Base-by-base conservation (phyloP, 2,797 vertebrate genomes). In the Pangasius larnaudii region DNA sequence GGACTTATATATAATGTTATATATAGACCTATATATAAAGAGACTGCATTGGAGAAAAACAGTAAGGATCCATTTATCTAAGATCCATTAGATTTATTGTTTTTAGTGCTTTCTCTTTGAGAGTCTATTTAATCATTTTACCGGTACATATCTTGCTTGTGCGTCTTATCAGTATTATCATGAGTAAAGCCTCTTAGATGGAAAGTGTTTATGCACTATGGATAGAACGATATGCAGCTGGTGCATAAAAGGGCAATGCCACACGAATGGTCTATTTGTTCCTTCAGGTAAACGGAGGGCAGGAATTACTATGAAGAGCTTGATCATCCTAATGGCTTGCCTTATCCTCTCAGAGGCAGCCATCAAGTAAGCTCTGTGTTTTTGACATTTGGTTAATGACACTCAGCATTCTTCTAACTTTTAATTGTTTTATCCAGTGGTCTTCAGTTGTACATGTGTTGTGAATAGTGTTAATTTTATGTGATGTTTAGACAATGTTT, bases 261-360 rank as follows among this genome's bases (percentile, higher is more conserved):
- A 13, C 67, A 33, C n/a, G 59, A 33, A 11, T n/a, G n/a, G 59
- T 33, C 5, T 5, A n/a, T 46, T 58, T 42, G 63, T 71, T 88
- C 36, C 33, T 46, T 69, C 39, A 69, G 74, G 11, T 58, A 46
- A 71, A 58, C 33, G 18, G 59, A 78, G 74, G 39, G 69, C 63
- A 36, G 5, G 19, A 79, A 13, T 36, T 53, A 88, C 90, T 86
- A 93, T 93, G 94, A 84, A 91, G 92, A 90, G 90, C 53, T 72
- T 95, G 16, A 61, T 92, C 36, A 79, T 95, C 75, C 75, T 75
- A 11, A 42, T 94, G 79, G 75, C 94, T 78, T 94, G 90, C 79
- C 88, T 93, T 16, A 91, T 82, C 19, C 91, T 95, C 0, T 92
- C 90, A 69, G 92, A 90, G 89, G 89, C 88, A 63, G 5, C 83